A percentile compares a stretch with the other conserved stretches of the same genome.
phyloP scores from a whole-genome alignment of 2,888 invertebrate genomes.

The Colletes collaris region DNA sequence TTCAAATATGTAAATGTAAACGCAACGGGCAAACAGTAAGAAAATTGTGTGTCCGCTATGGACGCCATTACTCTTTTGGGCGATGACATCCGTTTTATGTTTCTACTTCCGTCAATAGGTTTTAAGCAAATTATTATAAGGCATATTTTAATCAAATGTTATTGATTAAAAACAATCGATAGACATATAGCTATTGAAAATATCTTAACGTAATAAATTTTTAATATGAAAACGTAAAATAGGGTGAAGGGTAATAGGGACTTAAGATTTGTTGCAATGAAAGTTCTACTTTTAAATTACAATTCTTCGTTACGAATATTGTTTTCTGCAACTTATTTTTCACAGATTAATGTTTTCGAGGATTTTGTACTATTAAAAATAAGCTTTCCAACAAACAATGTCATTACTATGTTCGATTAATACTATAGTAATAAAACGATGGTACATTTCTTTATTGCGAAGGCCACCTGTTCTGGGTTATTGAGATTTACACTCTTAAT shows the following conservation, averaged over 20 bases:
- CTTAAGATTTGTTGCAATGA: background rate
- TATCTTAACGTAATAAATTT: background rate
- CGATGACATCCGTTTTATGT: conserved; percentile 64
- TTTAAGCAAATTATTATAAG: conserved; percentile 12
- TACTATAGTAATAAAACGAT: too few relatives aligned
- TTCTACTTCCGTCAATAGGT: conserved; percentile 54
- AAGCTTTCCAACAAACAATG: too few relatives aligned
- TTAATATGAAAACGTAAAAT: background rate
- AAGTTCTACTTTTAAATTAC: too few relatives aligned
- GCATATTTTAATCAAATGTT: background rate
- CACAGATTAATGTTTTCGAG: too few relatives aligned
- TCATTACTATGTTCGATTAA: too few relatives aligned
- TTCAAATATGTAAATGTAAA: conserved; percentile 34
- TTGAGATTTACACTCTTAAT: too few relatives aligned
- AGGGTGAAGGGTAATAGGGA: conserved; percentile 12
- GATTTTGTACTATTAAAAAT: too few relatives aligned
- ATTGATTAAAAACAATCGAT: background rate
- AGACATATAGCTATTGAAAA: background rate
- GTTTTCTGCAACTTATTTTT: too few relatives aligned
- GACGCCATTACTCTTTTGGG: conserved; percentile 68
- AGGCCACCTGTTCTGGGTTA: too few relatives aligned
- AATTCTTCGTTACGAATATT: too few relatives aligned
- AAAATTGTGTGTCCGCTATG: conserved; percentile 52
- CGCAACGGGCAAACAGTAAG: conserved; percentile 50
- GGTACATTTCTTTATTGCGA: too few relatives aligned